phyloP scores from a whole-genome alignment of 2,113 vertebrate species.

The Pterocles orientalis region DNA sequence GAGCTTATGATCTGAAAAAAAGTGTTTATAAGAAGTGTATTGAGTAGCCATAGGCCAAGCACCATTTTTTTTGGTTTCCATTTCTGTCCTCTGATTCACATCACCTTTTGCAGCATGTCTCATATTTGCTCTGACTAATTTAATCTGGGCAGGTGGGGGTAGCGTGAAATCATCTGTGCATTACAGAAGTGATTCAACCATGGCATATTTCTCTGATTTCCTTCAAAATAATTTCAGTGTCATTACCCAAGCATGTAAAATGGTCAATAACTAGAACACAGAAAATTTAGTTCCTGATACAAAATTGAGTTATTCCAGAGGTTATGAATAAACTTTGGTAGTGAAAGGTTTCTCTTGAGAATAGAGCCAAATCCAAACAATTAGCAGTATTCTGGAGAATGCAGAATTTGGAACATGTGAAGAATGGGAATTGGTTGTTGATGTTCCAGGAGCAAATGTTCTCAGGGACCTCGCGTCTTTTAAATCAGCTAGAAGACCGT shows the following conservation, averaged over 20 bases:
- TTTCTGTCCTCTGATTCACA: not conserved
- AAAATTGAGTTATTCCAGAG: not conserved
- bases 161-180: not conserved
- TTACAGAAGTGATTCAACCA: not conserved
- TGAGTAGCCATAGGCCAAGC: not conserved
- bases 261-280: not conserved
- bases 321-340: not conserved
- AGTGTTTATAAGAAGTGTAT: not conserved
- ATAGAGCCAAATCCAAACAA: conserved; percentile 1
- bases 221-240: not conserved
- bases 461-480: conserved; percentile 41
- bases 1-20: not conserved
- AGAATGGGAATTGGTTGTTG: conserved; percentile 50
- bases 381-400: conserved; percentile 48
- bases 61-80: not conserved
- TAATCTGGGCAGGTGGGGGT: not conserved
- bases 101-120: not conserved
- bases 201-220: not conserved
- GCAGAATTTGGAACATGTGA: conserved; percentile 35
- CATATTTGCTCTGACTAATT: not conserved
- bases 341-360: conserved; percentile 14
- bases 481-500: conserved; percentile 58
- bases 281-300: not conserved
- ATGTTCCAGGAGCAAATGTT: conserved; percentile 51
- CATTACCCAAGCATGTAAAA: not conserved